Evolutionary conservation across 2,113 vertebrate genomes (phyloP).

Genomic region (Ceyx melanurus): DNA sequence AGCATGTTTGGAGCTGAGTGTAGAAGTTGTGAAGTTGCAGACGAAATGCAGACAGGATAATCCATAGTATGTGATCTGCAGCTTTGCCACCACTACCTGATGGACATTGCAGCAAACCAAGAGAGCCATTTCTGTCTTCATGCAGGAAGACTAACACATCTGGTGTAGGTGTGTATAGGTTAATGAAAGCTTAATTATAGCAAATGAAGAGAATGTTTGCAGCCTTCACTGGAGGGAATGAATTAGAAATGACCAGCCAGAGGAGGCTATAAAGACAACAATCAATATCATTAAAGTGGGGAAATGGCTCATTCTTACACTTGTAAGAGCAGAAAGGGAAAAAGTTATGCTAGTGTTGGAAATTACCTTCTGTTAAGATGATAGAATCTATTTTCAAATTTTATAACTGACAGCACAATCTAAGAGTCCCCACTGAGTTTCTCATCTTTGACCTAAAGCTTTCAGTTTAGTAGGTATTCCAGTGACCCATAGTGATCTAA

Average conservation of each 20-base stretch:
- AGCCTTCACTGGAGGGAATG: not conserved
- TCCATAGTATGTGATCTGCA: not conserved
- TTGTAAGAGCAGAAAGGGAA: not conserved
- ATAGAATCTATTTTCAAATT: not conserved
- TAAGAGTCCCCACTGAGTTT: not conserved
- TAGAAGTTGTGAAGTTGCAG: not conserved
- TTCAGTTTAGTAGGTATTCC: not conserved
- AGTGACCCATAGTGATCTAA: not conserved
- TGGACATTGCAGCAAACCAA: not conserved
- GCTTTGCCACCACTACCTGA: not conserved
- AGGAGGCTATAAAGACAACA: conserved; percentile 15
- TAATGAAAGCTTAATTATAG: conserved; percentile 50
- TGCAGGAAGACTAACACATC: not conserved
- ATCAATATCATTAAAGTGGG: conserved; percentile 15
- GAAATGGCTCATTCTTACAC: not conserved
- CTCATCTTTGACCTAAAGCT: not conserved
- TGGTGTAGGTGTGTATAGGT: not conserved
- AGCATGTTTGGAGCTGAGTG: not conserved
- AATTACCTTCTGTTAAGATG: not conserved
- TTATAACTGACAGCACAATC: not conserved
- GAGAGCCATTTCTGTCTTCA: not conserved
- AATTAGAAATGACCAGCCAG: not conserved
- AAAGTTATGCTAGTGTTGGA: not conserved
- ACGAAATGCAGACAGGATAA: not conserved
- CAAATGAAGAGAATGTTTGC: conserved; percentile 23